Percentiles rank a stretch among this genome's conserved stretches.
Conservation (phyloP, 2,113 vertebrate species). For the Pollachius pollachius region DNA sequence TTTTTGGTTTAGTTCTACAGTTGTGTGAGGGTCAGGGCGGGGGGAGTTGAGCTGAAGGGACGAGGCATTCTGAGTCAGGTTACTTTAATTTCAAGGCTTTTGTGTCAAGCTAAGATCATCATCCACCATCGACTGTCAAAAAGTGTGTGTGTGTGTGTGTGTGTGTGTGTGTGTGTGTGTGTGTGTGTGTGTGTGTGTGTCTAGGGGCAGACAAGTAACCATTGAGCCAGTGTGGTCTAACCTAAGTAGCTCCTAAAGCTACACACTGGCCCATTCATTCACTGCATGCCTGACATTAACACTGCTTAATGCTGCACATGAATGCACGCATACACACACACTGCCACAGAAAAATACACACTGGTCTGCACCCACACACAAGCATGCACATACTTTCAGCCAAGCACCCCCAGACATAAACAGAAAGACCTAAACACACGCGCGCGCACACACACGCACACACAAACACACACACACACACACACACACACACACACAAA, state of each 20-base stretch:
- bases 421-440: background rate
- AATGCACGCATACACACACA: constrained; percentile 10
- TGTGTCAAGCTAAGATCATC: too few species aligned
- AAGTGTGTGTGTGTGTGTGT: constrained; percentile 16
- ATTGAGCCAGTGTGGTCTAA: constrained; percentile 50
- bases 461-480: too few species aligned
- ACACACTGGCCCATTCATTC: constrained; percentile 44
- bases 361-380: constrained; percentile 1
- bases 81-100: too few species aligned
- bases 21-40: background rate
- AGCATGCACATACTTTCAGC: background rate
- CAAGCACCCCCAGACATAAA: background rate
- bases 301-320: constrained; percentile 27
- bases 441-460: too few species aligned
- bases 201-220: constrained; percentile 33
- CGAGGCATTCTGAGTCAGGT: background rate
- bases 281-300: constrained; percentile 29
- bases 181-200: constrained; percentile 3
- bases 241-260: constrained; percentile 38
- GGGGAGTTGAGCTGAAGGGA: background rate
- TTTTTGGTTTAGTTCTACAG: background rate
- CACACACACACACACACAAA: too few species aligned
- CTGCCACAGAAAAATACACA: constrained; percentile 4
- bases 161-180: constrained; percentile 3
- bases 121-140: too few species aligned